A percentile compares a stretch with the other conserved stretches of the same genome.
These are phyloP conservation scores for Eutolmus rufibarbis DNA, from an alignment of 2,888 invertebrate genomes.

Conservation along the genomic window DNA sequence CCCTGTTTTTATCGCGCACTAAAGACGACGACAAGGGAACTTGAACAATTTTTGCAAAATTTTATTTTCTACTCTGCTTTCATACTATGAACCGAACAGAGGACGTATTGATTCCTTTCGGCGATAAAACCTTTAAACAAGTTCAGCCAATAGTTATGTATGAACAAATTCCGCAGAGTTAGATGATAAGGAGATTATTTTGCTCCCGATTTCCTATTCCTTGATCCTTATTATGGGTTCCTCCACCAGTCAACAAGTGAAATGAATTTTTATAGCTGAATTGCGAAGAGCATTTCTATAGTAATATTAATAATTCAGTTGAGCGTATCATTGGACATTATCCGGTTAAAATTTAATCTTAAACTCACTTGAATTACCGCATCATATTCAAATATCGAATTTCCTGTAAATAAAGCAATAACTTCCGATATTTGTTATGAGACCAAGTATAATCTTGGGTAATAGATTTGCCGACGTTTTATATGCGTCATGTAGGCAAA, in stretches of 20 bases:
- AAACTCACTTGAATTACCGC: no score
- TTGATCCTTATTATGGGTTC: no score
- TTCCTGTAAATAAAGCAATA: neutral
- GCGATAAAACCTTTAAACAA: neutral
- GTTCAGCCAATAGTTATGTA: neutral
- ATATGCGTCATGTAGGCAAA: neutral
- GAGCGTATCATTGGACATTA: neutral
- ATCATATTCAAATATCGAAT: neutral
- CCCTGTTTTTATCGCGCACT: neutral
- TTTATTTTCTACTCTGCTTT: neutral
- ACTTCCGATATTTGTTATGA: neutral
- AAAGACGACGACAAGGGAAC: neutral
- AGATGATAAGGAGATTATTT: neutral
- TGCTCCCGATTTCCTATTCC: neutral
- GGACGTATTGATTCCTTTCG: neutral
- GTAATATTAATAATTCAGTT: no score
- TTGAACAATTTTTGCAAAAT: neutral
- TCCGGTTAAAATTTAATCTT: no score
- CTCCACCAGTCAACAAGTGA: no score
- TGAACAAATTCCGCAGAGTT: neutral
- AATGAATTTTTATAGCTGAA: no score
- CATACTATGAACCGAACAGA: neutral
- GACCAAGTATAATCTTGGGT: neutral
- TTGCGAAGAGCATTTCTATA: no score
- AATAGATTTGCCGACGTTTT: neutral